Conservation (phyloP, 1,140 invertebrate genomes). For the Drosophila repleta region DNA sequence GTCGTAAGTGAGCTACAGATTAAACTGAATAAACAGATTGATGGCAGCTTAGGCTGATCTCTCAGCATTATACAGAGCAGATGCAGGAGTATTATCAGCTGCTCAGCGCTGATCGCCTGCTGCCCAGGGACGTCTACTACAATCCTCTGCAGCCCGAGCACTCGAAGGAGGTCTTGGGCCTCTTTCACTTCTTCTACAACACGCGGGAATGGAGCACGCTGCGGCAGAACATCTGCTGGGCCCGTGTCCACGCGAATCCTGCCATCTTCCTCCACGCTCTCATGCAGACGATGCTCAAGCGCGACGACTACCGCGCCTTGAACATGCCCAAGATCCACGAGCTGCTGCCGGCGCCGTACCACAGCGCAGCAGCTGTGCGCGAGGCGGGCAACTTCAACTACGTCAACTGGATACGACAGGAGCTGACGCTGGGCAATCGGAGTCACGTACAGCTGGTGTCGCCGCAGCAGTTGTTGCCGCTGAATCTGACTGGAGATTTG, state of each 20-base stretch:
- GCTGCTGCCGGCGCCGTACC: constrained; percentile 88
- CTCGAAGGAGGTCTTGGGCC: constrained; percentile 85
- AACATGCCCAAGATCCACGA: constrained; percentile 88
- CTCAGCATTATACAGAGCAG: constrained; percentile 39
- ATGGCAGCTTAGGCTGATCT: not conserved
- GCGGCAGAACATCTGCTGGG: constrained; percentile 87
- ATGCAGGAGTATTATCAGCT: constrained; percentile 37
- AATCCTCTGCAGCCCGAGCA: constrained; percentile 86
- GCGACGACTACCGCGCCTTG: constrained; percentile 86
- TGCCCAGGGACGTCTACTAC: constrained; percentile 86
- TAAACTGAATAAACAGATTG: not conserved
- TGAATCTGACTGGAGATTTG: constrained; percentile 5
- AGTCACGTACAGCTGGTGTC: constrained; percentile 11
- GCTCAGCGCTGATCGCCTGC: constrained; percentile 37
- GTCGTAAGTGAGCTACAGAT: constrained; percentile 33
- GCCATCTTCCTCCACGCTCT: constrained; percentile 87
- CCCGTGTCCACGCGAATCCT: constrained; percentile 87
- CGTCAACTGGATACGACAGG: constrained; percentile 36
- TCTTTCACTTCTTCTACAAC: constrained; percentile 88
- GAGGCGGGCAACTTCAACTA: constrained; percentile 81
- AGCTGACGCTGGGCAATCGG: not conserved
- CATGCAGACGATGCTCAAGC: constrained; percentile 86
- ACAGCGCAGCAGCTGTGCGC: constrained; percentile 86
- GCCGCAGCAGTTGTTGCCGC: constrained; percentile 29
- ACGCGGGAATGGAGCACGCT: constrained; percentile 87